Evolutionary conservation across 2,888 invertebrate species (phyloP).

Genomic region (Helobdella robusta): DNA sequence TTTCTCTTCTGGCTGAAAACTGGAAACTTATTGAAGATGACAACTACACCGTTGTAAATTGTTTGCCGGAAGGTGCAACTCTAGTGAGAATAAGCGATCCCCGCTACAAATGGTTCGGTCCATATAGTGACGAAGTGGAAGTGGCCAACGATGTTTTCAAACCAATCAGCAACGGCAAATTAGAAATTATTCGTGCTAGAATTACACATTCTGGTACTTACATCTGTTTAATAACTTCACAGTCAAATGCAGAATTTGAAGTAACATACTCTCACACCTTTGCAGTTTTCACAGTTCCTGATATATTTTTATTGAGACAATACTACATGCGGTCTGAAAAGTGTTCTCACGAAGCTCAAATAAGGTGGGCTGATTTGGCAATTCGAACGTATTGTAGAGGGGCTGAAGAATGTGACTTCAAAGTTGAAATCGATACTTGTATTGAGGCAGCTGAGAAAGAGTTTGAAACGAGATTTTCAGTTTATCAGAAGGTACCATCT

Average conservation of each 20-base stretch:
- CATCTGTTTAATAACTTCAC: slow-evolving; percentile 14
- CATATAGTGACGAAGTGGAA: slow-evolving; percentile 5
- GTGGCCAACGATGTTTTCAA: slow-evolving; percentile 1
- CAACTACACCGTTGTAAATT: slow-evolving; percentile 1
- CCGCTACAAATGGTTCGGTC: slow-evolving; percentile 19
- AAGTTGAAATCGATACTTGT: slow-evolving; percentile 1
- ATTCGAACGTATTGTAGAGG: slow-evolving; percentile 6
- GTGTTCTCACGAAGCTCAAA: not conserved
- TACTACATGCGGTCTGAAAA: slow-evolving; percentile 1
- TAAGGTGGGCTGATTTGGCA: not conserved
- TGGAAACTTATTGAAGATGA: slow-evolving; percentile 14
- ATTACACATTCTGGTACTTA: not conserved
- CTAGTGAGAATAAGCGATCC: not conserved
- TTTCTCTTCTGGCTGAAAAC: not conserved
- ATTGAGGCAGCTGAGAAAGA: not conserved
- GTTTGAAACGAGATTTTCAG: slow-evolving; percentile 4
- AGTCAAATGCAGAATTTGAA: not conserved
- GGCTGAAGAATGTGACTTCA: slow-evolving; percentile 3
- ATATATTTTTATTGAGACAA: not conserved
- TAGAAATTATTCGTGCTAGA: slow-evolving; percentile 7
- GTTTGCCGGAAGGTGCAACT: not conserved
- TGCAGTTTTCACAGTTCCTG: slow-evolving; percentile 10
- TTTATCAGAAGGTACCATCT: slow-evolving; percentile 6
- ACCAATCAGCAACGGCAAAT: not conserved
- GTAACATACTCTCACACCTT: not conserved